A percentile compares a stretch with the other conserved stretches of the same genome.
These are phyloP conservation scores for Parus major DNA, from an alignment of 2,113 vertebrate genomes.

Conservation along the genomic window DNA sequence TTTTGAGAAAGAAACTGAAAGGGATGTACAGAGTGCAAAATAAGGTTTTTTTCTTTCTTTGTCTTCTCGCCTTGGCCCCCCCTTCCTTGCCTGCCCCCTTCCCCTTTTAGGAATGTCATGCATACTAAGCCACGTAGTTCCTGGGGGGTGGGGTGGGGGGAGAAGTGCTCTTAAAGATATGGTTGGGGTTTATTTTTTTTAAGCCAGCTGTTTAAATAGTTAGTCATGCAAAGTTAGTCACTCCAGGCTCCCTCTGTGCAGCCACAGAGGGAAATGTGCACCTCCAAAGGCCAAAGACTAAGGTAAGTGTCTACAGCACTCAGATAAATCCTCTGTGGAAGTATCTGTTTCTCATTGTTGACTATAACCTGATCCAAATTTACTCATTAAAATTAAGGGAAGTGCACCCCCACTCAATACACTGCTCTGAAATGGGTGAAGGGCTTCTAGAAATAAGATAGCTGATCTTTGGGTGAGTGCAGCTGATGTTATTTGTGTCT, in stretches of 20 bases:
- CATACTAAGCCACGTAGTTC: neutral
- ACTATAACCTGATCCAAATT: neutral
- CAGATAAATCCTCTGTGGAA: neutral
- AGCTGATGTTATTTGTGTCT: accelerated
- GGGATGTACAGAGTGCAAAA: neutral
- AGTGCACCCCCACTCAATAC: neutral
- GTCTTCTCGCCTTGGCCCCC: neutral
- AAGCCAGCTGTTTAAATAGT: neutral
- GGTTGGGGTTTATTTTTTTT: neutral
- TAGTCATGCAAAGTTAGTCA: neutral
- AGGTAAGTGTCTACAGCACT: neutral
- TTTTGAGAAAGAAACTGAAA: neutral
- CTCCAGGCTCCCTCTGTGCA: neutral
- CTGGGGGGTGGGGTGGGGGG: neutral
- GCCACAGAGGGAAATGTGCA: neutral
- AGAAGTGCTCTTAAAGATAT: neutral
- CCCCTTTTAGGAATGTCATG: neutral
- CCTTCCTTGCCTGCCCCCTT: accelerated
- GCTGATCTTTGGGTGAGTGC: neutral
- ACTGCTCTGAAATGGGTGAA: neutral
- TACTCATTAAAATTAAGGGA: neutral
- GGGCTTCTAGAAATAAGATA: neutral
- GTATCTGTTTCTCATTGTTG: neutral
- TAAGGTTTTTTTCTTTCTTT: neutral
- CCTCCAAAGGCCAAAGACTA: neutral